Percentiles rank a stretch among this genome's conserved stretches.
Conservation (phyloP, 2,113 vertebrate species). For the Equus quagga region DNA sequence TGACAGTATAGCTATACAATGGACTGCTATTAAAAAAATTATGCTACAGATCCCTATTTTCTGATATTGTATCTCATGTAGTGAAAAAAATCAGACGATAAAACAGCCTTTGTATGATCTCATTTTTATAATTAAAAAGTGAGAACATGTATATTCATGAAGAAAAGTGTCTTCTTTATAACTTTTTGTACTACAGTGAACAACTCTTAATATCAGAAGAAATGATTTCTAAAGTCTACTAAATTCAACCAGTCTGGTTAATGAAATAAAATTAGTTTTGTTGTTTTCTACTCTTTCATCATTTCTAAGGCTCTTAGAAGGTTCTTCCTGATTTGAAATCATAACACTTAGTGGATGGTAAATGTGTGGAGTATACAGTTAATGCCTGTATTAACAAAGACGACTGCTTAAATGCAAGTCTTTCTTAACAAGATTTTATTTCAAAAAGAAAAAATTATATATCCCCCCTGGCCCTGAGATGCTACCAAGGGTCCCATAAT, state of each 20-base stretch:
- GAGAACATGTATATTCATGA: background rate
- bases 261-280: constrained; percentile 11
- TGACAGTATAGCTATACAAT: background rate
- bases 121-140: background rate
- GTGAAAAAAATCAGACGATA: background rate
- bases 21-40: constrained; percentile 35
- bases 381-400: constrained; percentile 1
- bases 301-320: background rate
- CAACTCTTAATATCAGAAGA: background rate
- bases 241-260: constrained; percentile 16
- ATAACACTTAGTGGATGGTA: background rate
- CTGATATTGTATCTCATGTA: background rate
- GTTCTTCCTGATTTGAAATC: background rate
- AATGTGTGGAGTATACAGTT: background rate
- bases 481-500: background rate
- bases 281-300: background rate
- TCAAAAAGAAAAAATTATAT: constrained; percentile 1
- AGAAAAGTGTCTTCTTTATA: constrained; percentile 24
- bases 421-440: constrained; percentile 36
- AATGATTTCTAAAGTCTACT: constrained; percentile 17
- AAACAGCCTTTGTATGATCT: background rate
- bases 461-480: background rate
- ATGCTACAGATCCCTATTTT: background rate
- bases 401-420: background rate
- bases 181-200: background rate